These are phyloP conservation scores for Acanthornis magna DNA, from an alignment of 2,797 vertebrate genomes.

Conservation along the genomic window DNA sequence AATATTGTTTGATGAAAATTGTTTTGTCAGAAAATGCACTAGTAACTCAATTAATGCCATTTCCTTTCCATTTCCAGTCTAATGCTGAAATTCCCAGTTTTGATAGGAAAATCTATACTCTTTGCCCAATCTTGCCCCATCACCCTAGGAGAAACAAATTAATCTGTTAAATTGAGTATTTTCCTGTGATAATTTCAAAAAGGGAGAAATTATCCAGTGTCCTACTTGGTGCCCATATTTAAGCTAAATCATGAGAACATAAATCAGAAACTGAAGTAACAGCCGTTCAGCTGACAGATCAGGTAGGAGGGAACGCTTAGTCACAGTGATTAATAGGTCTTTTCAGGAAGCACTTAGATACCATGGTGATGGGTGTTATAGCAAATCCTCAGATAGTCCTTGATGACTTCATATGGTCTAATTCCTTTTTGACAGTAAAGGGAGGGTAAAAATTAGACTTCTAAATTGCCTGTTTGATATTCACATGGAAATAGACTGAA, in stretches of 20 bases:
- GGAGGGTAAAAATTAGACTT: slow-evolving; percentile 56
- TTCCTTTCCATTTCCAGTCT: neutral
- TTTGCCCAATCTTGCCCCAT: neutral
- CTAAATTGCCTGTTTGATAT: slow-evolving; percentile 60
- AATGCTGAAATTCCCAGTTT: neutral
- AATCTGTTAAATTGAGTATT: neutral
- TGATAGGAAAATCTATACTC: neutral
- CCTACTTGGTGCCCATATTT: neutral
- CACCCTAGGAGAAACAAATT: neutral
- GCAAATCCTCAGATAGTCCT: slow-evolving; percentile 35
- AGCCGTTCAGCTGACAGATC: slow-evolving; percentile 22
- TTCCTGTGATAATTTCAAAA: neutral
- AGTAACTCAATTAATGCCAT: neutral
- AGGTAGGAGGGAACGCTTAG: neutral
- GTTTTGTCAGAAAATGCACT: neutral
- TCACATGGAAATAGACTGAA: slow-evolving; percentile 30
- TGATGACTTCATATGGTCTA: slow-evolving; percentile 38
- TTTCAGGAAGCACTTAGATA: slow-evolving; percentile 59
- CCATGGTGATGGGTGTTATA: slow-evolving; percentile 54
- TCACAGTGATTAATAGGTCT: slow-evolving; percentile 52
- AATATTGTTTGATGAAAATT: neutral
- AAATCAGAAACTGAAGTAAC: slow-evolving; percentile 8
- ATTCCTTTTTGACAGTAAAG: slow-evolving; percentile 45
- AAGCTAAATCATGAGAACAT: slow-evolving; percentile 24
- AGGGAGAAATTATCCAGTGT: neutral